Evolutionary conservation across 2,113 vertebrate genomes (phyloP), one percentile per base, ranked within the genome.

Genomic region (Manacus vitellinus): DNA sequence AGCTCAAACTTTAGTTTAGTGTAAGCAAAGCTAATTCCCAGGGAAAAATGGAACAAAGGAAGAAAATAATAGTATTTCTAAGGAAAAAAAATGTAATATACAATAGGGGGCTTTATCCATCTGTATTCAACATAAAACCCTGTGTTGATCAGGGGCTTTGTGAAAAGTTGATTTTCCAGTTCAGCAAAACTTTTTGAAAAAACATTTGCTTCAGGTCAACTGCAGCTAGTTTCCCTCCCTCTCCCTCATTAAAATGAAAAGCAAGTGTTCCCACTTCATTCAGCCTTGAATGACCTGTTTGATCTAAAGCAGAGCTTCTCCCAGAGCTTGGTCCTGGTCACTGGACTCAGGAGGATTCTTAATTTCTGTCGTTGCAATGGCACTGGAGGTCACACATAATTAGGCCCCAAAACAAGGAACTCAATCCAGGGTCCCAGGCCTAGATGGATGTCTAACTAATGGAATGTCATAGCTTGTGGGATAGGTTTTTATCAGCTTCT

Each of bases 121-220:
- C 72, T 68, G 31, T 74, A 86, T 92, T 87, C 88, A 79, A 65
- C 44, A 37, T 75, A 46, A 92, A 94, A 79, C 70, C 31, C 77
- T 79, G 62, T 89, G 91, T 91, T 95, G 91, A 95, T 96, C 61
- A 91, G 54, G 49, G 62, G 52, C 73, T 89, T 96, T 94, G 89
- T 89, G 89, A 91, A 95, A 94, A 96, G 91, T 92, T 96, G 95
- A 95, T 97, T 95, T 96, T 95, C 95, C 94, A 96, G 94, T 95
- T 95, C 91, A 96, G 74, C 91, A 94, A 94, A 94, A 95, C 66
- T 95, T 95, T 81, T 22, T 81, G 91, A 87, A 75, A 92, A 95
- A 89, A 63, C 52, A 68, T 84, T 89, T 87, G 39, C 70, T 95
- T 91, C 83, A 91, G 86, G 88, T 96, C 94, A 95, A 0, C 83